Conservation (phyloP, 2,113 vertebrate species). For the Callospermophilus lateralis region DNA sequence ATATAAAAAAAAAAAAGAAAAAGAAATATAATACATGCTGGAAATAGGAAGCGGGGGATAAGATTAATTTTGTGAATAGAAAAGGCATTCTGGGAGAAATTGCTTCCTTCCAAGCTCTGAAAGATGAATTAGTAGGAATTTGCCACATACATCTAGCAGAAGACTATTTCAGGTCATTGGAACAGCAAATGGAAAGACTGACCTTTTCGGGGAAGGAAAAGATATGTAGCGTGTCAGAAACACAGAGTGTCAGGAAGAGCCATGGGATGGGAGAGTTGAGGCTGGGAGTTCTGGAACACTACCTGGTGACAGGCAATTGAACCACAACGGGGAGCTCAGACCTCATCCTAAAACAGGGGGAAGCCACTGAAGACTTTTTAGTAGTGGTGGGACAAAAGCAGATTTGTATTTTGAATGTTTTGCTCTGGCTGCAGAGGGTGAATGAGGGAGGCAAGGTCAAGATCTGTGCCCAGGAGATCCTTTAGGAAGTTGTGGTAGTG, state of each 20-base stretch:
- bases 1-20: too few species aligned
- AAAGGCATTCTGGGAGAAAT: slow-evolving; percentile 3
- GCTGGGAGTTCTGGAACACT: not conserved
- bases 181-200: not conserved
- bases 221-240: not conserved
- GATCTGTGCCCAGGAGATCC: not conserved
- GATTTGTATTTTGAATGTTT: slow-evolving; percentile 6
- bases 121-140: not conserved
- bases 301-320: not conserved
- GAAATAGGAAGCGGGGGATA: not conserved
- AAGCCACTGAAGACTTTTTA: not conserved
- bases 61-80: slow-evolving; percentile 7
- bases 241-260: not conserved
- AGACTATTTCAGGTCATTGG: not conserved
- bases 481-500: not conserved
- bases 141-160: not conserved
- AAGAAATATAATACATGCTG: not conserved
- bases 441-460: not conserved
- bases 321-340: not conserved
- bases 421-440: not conserved
- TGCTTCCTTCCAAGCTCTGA: not conserved
- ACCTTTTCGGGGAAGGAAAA: not conserved
- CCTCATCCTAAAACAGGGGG: not conserved
- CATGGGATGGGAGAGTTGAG: not conserved
- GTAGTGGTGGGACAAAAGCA: not conserved